Evolutionary conservation across 2,113 vertebrate species (phyloP), one percentile per base, ranked within the genome.

Genomic region (Egretta garzetta): DNA sequence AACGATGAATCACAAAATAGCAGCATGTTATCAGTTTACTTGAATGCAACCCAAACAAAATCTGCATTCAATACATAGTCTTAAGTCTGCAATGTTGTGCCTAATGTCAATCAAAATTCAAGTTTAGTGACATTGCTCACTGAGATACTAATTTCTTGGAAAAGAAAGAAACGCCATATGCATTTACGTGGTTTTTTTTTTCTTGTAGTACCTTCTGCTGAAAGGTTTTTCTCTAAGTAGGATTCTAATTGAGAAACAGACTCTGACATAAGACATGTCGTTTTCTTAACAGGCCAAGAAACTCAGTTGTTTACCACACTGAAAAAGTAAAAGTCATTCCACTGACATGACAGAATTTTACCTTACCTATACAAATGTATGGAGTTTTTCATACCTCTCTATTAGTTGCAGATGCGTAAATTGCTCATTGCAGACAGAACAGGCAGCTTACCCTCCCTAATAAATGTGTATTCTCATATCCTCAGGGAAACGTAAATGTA

Each of bases 401-500:
- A 3, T 62, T 18, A 16, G 27, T 60, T 66, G 35, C 22, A 82
- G 33, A 59, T 56, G 23, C 45, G 77, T 53, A 73, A 95, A 85
- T 79, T 91, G 7, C 16, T 85, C 27, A n/a, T 13, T 88, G 66
- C 39, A 93, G 66, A 60, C 27, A 60, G 73, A 87, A 53, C 20
- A 14, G 8, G 26, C 20, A 76, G 21, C 35, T 72, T 86, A 37
- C 16, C 8, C 11, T 87, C 62, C 30, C 27, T 76, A 75, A 85
- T 84, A 81, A 84, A 84, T 39, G 28, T 41, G 21, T 59, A n/a
- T 55, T 86, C 22, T 50, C 28, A 58, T 56, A 53, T 53, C 86
- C 83, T 88, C 47, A 73, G 67, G 75, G 64, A 94, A 92, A 88
- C 67, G 30, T 41, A 92, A 94, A 80, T n/a, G 26, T 28, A 33